These are phyloP conservation scores for Ascaphus truei DNA, from an alignment of 2,113 vertebrate species.

Conservation along the genomic window DNA sequence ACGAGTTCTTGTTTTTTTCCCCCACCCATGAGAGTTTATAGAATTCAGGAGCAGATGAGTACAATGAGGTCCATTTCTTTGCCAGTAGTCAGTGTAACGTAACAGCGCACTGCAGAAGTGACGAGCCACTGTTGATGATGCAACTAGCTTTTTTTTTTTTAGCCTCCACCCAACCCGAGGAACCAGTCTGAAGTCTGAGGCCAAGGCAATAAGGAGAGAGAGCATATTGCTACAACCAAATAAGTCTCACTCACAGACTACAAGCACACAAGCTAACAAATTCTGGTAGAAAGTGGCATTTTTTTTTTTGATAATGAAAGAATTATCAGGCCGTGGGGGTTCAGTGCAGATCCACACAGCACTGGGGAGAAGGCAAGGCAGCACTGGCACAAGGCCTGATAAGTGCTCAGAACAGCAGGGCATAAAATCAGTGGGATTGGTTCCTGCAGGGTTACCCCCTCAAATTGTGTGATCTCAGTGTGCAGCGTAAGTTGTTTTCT, in stretches of 20 bases:
- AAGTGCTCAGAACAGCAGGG: conserved; percentile 75
- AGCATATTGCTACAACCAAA: conserved; percentile 73
- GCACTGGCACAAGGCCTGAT: conserved; percentile 65
- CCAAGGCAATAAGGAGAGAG: conserved; percentile 57
- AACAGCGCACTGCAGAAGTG: conserved; percentile 67
- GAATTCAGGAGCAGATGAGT: conserved; percentile 63
- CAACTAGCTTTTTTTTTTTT: conserved; percentile 58
- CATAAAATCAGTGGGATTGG: conserved; percentile 59
- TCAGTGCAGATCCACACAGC: conserved; percentile 69
- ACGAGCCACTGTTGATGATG: conserved; percentile 76
- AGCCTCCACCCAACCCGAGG: conserved; percentile 67
- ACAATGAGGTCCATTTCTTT: conserved; percentile 66
- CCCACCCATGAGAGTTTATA: conserved; percentile 52
- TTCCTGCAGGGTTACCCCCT: conserved; percentile 61
- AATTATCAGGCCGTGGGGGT: conserved; percentile 66
- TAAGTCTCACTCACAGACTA: conserved; percentile 81
- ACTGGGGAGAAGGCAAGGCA: conserved; percentile 79
- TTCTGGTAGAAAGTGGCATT: conserved; percentile 72
- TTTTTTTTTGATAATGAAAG: conserved; percentile 62
- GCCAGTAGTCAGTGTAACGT: conserved; percentile 66
- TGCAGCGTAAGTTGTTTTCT: conserved; percentile 93
- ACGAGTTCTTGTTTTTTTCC: conserved; percentile 60
- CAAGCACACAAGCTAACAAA: conserved; percentile 84
- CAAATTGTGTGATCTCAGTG: conserved; percentile 69
- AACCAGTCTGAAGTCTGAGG: conserved; percentile 68